Percentiles rank a stretch among this genome's conserved stretches.
Conservation (phyloP, 2,888 invertebrate genomes). For the Colletes collaris region DNA sequence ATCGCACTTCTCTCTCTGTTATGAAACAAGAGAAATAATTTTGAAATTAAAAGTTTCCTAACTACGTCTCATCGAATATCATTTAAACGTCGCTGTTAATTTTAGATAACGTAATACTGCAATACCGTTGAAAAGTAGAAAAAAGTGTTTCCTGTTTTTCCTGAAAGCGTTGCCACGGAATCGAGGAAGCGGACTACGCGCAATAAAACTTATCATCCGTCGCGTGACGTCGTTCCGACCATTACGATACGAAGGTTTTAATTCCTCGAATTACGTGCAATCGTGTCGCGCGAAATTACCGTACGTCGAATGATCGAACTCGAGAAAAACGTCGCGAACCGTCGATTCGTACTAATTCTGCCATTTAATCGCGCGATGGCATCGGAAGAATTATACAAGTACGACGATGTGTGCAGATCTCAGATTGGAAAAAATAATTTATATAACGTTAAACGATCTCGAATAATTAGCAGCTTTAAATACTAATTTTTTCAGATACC, state of each 20-base stretch:
- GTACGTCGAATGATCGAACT: neutral
- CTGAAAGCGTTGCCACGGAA: neutral
- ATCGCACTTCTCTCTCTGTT: too few species aligned
- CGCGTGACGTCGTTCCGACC: constrained; percentile 15
- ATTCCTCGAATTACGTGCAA: constrained; percentile 5
- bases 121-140: neutral
- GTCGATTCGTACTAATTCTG: neutral
- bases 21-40: too few species aligned
- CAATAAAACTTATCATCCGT: constrained; percentile 44
- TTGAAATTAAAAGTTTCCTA: too few species aligned
- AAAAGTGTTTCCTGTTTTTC: too few species aligned
- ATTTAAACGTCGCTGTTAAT: too few species aligned
- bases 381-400: neutral
- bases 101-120: neutral
- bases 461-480: constrained; percentile 37
- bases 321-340: neutral
- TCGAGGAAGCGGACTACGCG: neutral
- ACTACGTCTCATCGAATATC: too few species aligned
- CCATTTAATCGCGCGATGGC: neutral
- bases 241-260: constrained; percentile 2
- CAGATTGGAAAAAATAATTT: constrained; percentile 22
- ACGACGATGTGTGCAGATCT: constrained; percentile 17
- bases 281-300: constrained; percentile 14
- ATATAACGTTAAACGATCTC: constrained; percentile 7
- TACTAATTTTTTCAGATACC: constrained; percentile 42